A percentile compares a stretch with the other conserved stretches of the same genome.
Evolutionary conservation across 1,140 invertebrate species (phyloP).

Genomic region (Drosophila elegans): DNA sequence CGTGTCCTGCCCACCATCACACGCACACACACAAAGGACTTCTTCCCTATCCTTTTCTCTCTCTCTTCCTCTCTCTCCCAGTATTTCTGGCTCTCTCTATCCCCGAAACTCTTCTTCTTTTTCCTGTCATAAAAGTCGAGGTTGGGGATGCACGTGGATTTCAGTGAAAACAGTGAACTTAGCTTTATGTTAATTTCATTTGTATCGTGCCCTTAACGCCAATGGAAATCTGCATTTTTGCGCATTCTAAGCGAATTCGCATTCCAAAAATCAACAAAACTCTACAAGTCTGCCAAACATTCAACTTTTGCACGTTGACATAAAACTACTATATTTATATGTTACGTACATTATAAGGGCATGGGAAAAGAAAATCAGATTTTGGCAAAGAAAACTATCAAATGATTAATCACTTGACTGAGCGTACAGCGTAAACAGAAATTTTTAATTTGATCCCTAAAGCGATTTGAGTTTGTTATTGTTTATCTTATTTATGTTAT

Average conservation of each 20-base stretch:
- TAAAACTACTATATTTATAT: neutral
- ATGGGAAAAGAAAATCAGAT: slow-evolving; percentile 22
- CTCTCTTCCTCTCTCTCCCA: slow-evolving; percentile 2
- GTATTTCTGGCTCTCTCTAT: slow-evolving; percentile 7
- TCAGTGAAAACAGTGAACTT: slow-evolving; percentile 31
- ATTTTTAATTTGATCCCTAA: slow-evolving; percentile 18
- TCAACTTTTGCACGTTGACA: slow-evolving; percentile 47
- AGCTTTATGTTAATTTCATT: slow-evolving; percentile 42
- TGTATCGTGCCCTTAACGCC: slow-evolving; percentile 22
- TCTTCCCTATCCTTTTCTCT: slow-evolving; percentile 20
- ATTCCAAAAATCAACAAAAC: slow-evolving; percentile 38
- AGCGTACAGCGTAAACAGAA: slow-evolving; percentile 14
- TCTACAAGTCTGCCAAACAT: slow-evolving; percentile 8
- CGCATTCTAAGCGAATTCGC: slow-evolving; percentile 37
- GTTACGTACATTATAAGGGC: slow-evolving; percentile 5
- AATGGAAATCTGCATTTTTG: slow-evolving; percentile 54
- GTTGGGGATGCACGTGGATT: slow-evolving; percentile 63
- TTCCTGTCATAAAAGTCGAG: neutral
- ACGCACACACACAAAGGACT: slow-evolving; percentile 30
- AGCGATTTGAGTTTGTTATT: neutral
- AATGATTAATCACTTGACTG: slow-evolving; percentile 34
- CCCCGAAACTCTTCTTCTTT: slow-evolving; percentile 1
- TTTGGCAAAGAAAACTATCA: slow-evolving; percentile 31
- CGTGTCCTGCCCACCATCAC: slow-evolving; percentile 73
- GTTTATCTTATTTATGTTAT: neutral